phyloP scores from a whole-genome alignment of 2,113 vertebrate genomes.

The Notarius lentiginosus region DNA sequence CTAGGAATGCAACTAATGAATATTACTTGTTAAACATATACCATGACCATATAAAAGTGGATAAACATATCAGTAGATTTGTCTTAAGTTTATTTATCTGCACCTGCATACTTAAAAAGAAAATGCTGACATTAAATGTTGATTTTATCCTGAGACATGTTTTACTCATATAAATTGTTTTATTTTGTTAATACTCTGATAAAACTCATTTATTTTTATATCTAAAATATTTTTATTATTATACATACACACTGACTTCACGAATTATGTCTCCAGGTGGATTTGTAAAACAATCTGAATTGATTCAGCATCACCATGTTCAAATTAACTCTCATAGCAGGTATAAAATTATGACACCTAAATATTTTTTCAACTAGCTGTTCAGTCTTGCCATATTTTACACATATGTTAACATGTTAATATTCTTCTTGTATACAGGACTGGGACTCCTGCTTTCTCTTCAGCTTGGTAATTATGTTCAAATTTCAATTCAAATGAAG shows the following conservation, averaged over 20 bases:
- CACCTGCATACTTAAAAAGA: background rate
- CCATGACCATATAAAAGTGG: background rate
- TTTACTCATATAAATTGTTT: background rate
- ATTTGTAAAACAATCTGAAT: conserved; percentile 8
- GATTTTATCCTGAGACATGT: background rate
- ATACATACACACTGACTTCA: background rate
- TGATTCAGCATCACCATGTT: conserved; percentile 54
- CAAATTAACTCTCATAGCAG: conserved; percentile 60
- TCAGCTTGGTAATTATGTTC: conserved; percentile 65
- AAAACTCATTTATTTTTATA: background rate
- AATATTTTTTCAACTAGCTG: background rate
- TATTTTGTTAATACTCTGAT: background rate
- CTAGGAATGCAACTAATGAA: background rate
- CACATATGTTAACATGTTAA: conserved; percentile 1
- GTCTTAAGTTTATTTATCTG: background rate
- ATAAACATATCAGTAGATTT: background rate
- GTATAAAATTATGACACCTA: conserved; percentile 47
- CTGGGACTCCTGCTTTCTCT: conserved; percentile 65
- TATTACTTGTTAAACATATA: background rate
- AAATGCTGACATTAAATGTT: background rate
- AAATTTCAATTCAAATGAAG: background rate
- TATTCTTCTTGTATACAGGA: conserved; percentile 44
- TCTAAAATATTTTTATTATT: background rate
- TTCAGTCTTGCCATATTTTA: background rate
- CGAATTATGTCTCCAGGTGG: conserved; percentile 14